Evolutionary conservation across 2,113 vertebrate species (phyloP).

Genomic region (Microtus richardsoni): DNA sequence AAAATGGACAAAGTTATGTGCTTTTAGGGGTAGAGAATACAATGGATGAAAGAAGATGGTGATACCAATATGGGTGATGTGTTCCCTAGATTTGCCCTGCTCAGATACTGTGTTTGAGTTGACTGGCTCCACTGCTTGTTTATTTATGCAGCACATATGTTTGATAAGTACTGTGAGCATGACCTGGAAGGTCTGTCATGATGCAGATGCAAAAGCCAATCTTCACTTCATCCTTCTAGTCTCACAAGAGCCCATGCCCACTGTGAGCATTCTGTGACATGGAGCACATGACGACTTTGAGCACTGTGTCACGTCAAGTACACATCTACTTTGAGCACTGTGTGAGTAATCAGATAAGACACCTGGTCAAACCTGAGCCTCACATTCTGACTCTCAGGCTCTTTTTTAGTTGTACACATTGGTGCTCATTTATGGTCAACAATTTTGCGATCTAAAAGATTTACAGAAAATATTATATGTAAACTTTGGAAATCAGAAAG

Average conservation of each 20-base stretch:
- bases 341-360: background rate
- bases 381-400: background rate
- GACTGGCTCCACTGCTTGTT: background rate
- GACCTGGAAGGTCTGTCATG: background rate
- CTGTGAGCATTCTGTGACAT: background rate
- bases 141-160: background rate
- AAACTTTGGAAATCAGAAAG: background rate
- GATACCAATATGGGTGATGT: too few species aligned
- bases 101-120: too few species aligned
- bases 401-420: background rate
- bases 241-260: background rate
- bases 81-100: background rate
- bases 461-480: background rate
- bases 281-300: background rate
- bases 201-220: background rate
- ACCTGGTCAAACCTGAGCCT: background rate
- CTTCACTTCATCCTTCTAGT: background rate
- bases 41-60: background rate
- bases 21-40: background rate
- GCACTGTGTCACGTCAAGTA: background rate
- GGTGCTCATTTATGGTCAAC: background rate
- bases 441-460: background rate
- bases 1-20: background rate
- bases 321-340: background rate
- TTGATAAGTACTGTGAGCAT: background rate